Percentiles rank a stretch among this genome's conserved stretches.
phyloP scores from a whole-genome alignment of 2,888 invertebrate species.

The Microctonus aethiopoides region DNA sequence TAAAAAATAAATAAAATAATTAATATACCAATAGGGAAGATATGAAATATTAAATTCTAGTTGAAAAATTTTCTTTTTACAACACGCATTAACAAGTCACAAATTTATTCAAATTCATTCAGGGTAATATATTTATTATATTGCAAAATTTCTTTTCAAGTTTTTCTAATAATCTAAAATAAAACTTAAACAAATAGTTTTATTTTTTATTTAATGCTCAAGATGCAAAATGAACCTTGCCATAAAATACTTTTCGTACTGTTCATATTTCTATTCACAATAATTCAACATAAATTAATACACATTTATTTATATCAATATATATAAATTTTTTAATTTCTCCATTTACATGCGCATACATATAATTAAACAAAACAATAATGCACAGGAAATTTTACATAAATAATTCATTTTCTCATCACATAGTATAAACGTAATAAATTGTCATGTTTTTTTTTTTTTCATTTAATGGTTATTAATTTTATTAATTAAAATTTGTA shows the following conservation, averaged over 20 bases:
- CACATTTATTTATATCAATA: conserved; percentile 40
- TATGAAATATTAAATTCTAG: background rate
- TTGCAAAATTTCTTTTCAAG: background rate
- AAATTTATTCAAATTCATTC: background rate
- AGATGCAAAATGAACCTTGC: background rate
- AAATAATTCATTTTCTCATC: background rate
- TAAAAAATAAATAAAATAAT: background rate
- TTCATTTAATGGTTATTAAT: background rate
- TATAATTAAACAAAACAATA: background rate
- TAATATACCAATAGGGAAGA: background rate
- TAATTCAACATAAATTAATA: conserved; percentile 3
- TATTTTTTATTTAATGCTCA: background rate
- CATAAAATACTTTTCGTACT: background rate
- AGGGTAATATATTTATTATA: background rate
- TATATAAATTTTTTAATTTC: conserved; percentile 50
- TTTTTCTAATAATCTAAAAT: background rate
- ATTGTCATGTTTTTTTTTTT: background rate
- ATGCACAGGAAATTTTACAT: background rate
- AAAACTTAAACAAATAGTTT: background rate
- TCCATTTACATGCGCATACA: conserved; percentile 31
- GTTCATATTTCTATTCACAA: conserved; percentile 14
- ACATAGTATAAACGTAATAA: background rate
- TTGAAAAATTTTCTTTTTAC: conserved; percentile 2
- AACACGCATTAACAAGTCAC: conserved; percentile 21
- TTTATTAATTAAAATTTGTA: conserved; percentile 23